These are phyloP conservation scores for Patella vulgata DNA, from an alignment of 1,140 invertebrate genomes.

Conservation along the genomic window DNA sequence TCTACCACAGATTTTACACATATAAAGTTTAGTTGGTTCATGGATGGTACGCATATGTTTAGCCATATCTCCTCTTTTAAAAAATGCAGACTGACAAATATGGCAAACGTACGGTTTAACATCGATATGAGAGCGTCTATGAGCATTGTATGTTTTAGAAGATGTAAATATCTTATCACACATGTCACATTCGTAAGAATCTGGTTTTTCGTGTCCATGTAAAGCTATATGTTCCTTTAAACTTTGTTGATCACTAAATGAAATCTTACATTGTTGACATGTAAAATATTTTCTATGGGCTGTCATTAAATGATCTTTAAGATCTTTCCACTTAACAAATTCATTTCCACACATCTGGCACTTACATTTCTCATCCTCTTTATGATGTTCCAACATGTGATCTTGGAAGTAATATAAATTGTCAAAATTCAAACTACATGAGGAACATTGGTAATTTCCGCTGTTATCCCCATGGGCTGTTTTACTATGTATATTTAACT, in stretches of 20 bases:
- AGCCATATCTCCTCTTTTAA: slow-evolving; percentile 62
- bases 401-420: slow-evolving; percentile 13
- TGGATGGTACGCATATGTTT: slow-evolving; percentile 63
- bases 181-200: slow-evolving; percentile 68
- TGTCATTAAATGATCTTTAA: slow-evolving; percentile 29
- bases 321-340: slow-evolving; percentile 29
- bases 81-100: slow-evolving; percentile 67
- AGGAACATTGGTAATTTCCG: slow-evolving; percentile 9
- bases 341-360: slow-evolving; percentile 30
- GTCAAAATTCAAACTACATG: slow-evolving; percentile 11
- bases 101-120: slow-evolving; percentile 70
- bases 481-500: slow-evolving; percentile 14
- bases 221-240: slow-evolving; percentile 26
- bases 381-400: slow-evolving; percentile 13
- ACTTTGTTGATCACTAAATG: slow-evolving; percentile 19
- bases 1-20: slow-evolving; percentile 66
- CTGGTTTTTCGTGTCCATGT: slow-evolving; percentile 24
- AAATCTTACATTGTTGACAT: slow-evolving; percentile 32
- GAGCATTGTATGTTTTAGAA: slow-evolving; percentile 69
- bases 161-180: slow-evolving; percentile 74
- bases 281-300: slow-evolving; percentile 27
- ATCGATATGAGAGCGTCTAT: slow-evolving; percentile 69
- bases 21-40: slow-evolving; percentile 50
- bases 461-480: slow-evolving; percentile 8
- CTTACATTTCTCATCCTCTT: slow-evolving; percentile 5